phyloP scores from a whole-genome alignment of 2,888 invertebrate genomes.

The Drosophila nigricruria region DNA sequence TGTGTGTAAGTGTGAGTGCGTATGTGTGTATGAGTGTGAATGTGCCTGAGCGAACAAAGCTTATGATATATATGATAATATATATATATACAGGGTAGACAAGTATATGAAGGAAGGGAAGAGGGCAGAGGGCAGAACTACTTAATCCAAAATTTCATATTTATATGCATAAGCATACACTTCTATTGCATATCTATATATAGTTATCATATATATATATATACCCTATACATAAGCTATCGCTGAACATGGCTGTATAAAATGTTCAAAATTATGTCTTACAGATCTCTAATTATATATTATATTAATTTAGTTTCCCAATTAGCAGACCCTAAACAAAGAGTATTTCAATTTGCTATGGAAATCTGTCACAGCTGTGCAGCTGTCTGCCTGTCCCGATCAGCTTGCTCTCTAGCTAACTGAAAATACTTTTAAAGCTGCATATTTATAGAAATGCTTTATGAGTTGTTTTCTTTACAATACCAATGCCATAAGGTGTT shows the following conservation, averaged over 20 bases:
- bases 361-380: not conserved
- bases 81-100: conserved; percentile 1
- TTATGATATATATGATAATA: conserved; percentile 5
- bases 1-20: conserved; percentile 14
- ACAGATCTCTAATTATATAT: too few relatives aligned
- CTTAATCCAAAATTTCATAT: conserved; percentile 6
- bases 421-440: not conserved
- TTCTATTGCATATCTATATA: conserved; percentile 14
- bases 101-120: not conserved
- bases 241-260: too few relatives aligned
- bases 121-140: conserved; percentile 11
- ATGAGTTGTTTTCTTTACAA: not conserved
- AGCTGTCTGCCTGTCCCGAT: not conserved
- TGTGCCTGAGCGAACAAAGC: not conserved
- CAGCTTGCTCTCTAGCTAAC: not conserved
- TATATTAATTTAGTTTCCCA: too few relatives aligned
- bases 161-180: conserved; percentile 25
- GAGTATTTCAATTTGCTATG: not conserved
- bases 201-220: not conserved
- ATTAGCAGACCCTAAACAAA: not conserved
- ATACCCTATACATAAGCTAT: not conserved
- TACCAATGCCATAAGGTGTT: not conserved
- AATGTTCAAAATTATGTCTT: too few relatives aligned
- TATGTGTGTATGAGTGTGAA: not conserved
- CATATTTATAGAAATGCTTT: not conserved